phyloP scores from a whole-genome alignment of 2,888 invertebrate species.

The Plagodis dolabraria region DNA sequence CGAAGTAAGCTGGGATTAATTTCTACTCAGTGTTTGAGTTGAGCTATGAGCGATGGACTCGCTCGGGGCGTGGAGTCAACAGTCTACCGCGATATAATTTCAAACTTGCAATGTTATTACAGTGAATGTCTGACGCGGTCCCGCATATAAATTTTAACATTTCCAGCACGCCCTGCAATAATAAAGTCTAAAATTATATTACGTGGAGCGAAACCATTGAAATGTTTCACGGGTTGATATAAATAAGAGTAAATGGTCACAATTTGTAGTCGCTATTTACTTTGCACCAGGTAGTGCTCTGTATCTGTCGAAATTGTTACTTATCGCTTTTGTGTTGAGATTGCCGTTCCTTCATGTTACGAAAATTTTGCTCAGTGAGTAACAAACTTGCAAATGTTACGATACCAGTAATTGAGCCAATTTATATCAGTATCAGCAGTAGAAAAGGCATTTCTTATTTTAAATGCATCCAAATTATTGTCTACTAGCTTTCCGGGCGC shows the following conservation, averaged over 20 bases:
- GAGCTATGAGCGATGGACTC: conserved; percentile 59
- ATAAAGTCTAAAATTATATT: conserved; percentile 47
- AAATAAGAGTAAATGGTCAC: conserved; percentile 33
- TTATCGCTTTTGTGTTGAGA: conserved; percentile 29
- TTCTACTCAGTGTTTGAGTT: conserved; percentile 62
- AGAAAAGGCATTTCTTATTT: conserved; percentile 39
- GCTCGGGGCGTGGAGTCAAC: conserved; percentile 51
- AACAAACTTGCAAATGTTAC: conserved; percentile 1
- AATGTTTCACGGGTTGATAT: conserved; percentile 35
- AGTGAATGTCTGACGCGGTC: conserved; percentile 46
- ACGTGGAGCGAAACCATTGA: conserved; percentile 37
- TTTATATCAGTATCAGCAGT: conserved; percentile 14
- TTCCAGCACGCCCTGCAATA: conserved; percentile 41
- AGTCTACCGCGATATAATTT: conserved; percentile 52
- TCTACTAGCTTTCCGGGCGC: too few relatives aligned
- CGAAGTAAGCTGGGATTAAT: conserved; percentile 65
- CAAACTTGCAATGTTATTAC: conserved; percentile 58
- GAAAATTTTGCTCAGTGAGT: conserved; percentile 13
- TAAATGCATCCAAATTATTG: conserved; percentile 46
- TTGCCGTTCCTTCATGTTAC: conserved; percentile 23
- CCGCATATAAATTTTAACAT: conserved; percentile 47
- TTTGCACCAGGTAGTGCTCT: conserved; percentile 20
- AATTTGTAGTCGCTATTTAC: conserved; percentile 35
- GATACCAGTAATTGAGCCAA: conserved; percentile 1
- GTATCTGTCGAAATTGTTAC: conserved; percentile 32